Evolutionary conservation across 2,113 vertebrate species (phyloP).

Genomic region (Zapus hudsonius): DNA sequence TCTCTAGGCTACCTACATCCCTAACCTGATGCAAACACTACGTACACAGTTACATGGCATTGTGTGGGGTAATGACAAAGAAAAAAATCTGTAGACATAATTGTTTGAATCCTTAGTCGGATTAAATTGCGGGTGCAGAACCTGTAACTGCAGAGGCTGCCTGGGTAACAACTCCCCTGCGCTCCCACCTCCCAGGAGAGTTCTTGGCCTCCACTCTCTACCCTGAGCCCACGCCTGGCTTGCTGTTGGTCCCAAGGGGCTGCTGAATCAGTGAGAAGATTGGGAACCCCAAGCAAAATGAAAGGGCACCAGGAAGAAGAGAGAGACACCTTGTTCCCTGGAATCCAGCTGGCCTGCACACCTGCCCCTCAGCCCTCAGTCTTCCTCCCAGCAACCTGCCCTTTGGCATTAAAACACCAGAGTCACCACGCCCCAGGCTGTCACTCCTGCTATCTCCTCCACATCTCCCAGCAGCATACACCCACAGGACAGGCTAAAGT

Average conservation of each 20-base stretch:
- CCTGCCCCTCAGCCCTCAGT: not conserved
- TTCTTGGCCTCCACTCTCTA: accelerated
- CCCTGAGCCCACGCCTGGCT: not conserved
- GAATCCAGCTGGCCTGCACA: not conserved
- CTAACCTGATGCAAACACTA: not conserved
- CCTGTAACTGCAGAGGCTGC: not conserved
- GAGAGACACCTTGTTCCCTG: not conserved
- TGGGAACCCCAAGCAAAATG: not conserved
- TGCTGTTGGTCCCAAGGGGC: not conserved
- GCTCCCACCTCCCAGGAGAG: not conserved
- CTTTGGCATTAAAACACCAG: not conserved
- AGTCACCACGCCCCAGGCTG: not conserved
- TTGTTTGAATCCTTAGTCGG: not conserved
- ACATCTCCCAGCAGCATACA: not conserved
- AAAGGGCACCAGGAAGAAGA: not conserved
- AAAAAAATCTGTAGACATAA: not conserved
- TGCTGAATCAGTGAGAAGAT: not conserved
- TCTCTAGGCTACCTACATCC: not conserved
- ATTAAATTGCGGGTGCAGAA: not conserved
- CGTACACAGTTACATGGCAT: not conserved
- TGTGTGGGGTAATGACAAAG: not conserved
- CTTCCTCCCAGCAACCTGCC: not conserved
- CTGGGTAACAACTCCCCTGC: accelerated
- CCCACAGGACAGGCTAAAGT: not conserved
- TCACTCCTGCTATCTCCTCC: not conserved